phyloP scores from a whole-genome alignment of 2,113 vertebrate genomes.

The Mormyrus iriodes region DNA sequence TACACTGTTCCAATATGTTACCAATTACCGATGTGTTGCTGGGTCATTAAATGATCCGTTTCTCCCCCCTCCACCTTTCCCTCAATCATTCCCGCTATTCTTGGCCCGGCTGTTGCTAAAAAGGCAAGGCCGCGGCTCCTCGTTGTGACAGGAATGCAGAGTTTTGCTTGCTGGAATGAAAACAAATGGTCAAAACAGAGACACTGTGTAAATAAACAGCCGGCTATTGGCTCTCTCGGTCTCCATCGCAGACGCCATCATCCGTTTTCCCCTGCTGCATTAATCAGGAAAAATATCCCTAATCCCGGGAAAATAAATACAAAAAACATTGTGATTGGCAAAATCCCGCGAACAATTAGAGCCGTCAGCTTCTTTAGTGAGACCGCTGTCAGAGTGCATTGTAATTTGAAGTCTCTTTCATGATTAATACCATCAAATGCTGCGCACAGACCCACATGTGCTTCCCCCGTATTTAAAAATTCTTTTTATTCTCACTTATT shows the following conservation, averaged over 20 bases:
- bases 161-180: constrained; percentile 53
- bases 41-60: constrained; percentile 41
- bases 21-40: constrained; percentile 32
- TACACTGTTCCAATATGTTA: not conserved
- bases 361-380: not conserved
- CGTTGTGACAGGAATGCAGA: constrained; percentile 39
- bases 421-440: constrained; percentile 7
- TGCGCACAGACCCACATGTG: not conserved
- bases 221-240: constrained; percentile 28
- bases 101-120: constrained; percentile 36
- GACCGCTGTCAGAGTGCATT: not conserved
- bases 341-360: not conserved
- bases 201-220: constrained; percentile 58
- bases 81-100: constrained; percentile 40
- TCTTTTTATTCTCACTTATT: constrained; percentile 2
- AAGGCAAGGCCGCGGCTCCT: constrained; percentile 17
- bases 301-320: constrained; percentile 37
- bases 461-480: not conserved
- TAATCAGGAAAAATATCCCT: constrained; percentile 48
- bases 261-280: constrained; percentile 48
- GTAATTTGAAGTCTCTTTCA: constrained; percentile 6
- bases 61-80: constrained; percentile 5
- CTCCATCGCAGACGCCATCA: constrained; percentile 48
- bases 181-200: constrained; percentile 52
- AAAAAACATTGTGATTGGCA: constrained; percentile 15